These are phyloP conservation scores for Salmo trutta DNA, from an alignment of 2,797 vertebrate genomes.

Conservation along the genomic window DNA sequence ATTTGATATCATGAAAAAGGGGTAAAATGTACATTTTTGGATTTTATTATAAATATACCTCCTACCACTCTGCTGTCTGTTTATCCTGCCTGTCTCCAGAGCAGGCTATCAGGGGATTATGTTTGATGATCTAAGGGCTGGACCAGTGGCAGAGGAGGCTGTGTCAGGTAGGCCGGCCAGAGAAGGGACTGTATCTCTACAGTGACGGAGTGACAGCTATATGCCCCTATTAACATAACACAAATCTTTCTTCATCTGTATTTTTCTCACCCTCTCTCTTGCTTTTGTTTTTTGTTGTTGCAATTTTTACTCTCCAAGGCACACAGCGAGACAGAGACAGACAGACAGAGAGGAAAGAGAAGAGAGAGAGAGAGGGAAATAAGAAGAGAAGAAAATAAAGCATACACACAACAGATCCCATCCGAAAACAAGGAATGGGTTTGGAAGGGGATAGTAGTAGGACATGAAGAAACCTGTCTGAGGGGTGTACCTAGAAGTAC, in stretches of 20 bases:
- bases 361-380: background rate
- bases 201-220: constrained; percentile 7
- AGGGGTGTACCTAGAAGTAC: background rate
- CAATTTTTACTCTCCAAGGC: no score
- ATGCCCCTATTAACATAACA: constrained; percentile 14
- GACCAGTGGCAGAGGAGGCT: background rate
- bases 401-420: background rate
- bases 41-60: background rate
- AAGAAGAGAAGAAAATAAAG: no score
- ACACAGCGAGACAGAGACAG: background rate
- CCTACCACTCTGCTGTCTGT: no score
- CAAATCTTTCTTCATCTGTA: background rate
- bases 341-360: background rate
- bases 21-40: no score
- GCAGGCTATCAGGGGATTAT: constrained; percentile 10
- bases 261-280: background rate
- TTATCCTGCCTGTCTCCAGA: no score
- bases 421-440: background rate
- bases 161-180: no score
- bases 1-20: no score
- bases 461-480: background rate
- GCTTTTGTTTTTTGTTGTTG: no score
- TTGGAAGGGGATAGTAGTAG: background rate
- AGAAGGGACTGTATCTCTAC: background rate
- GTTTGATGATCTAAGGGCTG: constrained; percentile 11